Conservation (phyloP, 1,140 invertebrate species). For the Odontomachus brunneus region DNA sequence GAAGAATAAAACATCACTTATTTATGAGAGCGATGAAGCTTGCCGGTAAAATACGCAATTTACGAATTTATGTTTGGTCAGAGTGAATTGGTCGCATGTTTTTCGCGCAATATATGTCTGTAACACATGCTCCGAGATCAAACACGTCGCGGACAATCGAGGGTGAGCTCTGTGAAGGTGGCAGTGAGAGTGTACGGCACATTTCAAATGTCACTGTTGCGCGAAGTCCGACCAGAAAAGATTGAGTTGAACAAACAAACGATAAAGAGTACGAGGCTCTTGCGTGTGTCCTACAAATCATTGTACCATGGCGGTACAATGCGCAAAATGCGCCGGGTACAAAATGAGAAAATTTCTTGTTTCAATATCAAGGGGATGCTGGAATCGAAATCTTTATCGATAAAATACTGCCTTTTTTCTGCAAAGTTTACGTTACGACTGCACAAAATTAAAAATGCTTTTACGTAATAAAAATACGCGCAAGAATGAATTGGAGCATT, state of each 20-base stretch:
- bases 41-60: neutral
- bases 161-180: neutral
- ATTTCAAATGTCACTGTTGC: neutral
- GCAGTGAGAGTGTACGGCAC: no score
- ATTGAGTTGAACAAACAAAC: slow-evolving; percentile 29
- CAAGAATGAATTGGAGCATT: no score
- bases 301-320: neutral
- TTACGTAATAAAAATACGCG: no score
- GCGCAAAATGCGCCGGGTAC: neutral
- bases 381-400: no score
- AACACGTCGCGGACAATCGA: slow-evolving; percentile 6
- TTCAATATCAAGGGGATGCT: neutral
- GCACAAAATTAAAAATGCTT: no score
- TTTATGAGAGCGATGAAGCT: neutral
- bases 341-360: slow-evolving; percentile 30
- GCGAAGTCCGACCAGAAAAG: neutral
- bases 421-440: no score
- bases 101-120: neutral
- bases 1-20: neutral
- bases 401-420: no score
- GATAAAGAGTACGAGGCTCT: neutral
- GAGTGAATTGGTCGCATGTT: neutral
- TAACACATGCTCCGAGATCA: neutral
- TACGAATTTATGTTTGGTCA: slow-evolving; percentile 6
- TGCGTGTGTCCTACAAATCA: slow-evolving; percentile 11